Conservation (phyloP, 2,113 vertebrate species). For the Pantherophis guttatus region DNA sequence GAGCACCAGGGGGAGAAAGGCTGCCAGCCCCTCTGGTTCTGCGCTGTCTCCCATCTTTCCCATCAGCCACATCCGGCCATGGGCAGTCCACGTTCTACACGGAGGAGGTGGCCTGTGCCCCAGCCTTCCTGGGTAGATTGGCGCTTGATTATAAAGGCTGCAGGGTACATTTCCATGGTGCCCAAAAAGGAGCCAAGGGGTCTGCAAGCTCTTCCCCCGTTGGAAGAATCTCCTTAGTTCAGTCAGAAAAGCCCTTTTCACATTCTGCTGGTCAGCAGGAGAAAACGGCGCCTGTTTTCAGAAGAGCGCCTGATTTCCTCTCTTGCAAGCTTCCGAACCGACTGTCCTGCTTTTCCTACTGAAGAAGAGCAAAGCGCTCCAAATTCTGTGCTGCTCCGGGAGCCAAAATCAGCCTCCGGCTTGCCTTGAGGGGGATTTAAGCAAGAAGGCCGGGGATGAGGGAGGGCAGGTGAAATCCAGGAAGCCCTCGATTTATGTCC, state of each 20-base stretch:
- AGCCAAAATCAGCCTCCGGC: not conserved
- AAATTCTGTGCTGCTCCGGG: too few relatives aligned
- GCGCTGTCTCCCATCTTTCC: not conserved
- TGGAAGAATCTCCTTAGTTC: not conserved
- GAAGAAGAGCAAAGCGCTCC: not conserved
- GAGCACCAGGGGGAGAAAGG: not conserved
- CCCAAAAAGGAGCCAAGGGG: not conserved
- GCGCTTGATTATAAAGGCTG: not conserved
- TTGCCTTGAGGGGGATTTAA: not conserved
- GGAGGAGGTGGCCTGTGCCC: not conserved
- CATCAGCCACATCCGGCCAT: not conserved
- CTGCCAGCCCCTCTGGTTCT: not conserved
- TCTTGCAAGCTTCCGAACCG: not conserved
- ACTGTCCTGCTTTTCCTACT: not conserved
- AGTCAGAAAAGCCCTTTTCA: not conserved
- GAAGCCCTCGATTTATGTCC: too few relatives aligned
- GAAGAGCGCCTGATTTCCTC: not conserved
- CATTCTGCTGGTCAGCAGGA: not conserved
- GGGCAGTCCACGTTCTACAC: not conserved
- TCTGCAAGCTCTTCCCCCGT: not conserved
- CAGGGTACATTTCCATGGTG: conserved; percentile 39
- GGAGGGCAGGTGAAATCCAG: too few relatives aligned
- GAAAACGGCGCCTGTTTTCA: not conserved
- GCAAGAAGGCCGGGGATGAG: too few relatives aligned
- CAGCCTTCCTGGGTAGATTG: not conserved